Conservation (phyloP, 2,113 vertebrate genomes). For the Dasyornis broadbenti region DNA sequence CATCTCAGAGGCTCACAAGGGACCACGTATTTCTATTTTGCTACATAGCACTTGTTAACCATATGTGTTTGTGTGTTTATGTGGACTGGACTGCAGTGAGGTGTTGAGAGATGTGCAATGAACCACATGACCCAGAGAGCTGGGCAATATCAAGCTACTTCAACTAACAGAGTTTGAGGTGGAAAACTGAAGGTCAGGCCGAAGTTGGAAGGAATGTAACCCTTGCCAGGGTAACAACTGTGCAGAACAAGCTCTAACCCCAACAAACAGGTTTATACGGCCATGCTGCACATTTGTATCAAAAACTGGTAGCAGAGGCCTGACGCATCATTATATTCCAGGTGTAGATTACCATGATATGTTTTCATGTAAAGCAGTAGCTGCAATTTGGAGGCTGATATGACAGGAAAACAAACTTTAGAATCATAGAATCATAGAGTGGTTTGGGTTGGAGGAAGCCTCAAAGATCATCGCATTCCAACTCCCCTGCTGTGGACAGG, state of each 20-base stretch:
- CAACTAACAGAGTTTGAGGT: neutral
- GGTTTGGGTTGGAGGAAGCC: neutral
- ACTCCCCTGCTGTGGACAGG: neutral
- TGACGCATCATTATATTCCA: neutral
- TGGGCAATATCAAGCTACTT: neutral
- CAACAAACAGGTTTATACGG: neutral
- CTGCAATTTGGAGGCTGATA: neutral
- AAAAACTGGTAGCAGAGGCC: neutral
- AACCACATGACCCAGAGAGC: neutral
- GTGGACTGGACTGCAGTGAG: neutral
- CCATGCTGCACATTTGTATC: neutral
- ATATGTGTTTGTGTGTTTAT: fast-evolving
- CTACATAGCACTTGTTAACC: neutral
- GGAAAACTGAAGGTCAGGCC: neutral
- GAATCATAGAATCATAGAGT: neutral
- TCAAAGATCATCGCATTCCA: neutral
- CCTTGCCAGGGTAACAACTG: neutral
- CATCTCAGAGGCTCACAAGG: neutral
- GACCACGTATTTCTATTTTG: neutral
- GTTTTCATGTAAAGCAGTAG: neutral
- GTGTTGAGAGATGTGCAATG: neutral
- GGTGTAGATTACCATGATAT: neutral
- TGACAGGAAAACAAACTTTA: neutral
- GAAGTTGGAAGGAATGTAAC: neutral
- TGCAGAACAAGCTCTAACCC: neutral